phyloP scores from a whole-genome alignment of 2,113 vertebrate genomes.

The Condylura cristata region DNA sequence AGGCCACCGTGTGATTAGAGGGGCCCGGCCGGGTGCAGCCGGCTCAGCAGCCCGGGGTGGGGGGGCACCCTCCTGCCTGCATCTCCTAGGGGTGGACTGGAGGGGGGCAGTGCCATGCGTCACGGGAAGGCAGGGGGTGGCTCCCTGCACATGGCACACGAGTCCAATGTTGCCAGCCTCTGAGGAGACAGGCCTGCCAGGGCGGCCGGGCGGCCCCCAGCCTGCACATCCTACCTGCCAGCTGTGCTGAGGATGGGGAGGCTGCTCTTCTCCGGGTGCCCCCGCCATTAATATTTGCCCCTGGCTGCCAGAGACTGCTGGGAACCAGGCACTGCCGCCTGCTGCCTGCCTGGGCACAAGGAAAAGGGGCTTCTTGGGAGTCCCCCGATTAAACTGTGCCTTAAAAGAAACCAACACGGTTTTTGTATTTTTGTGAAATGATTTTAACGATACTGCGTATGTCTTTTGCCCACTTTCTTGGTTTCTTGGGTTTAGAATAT shows the following conservation, averaged over 20 bases:
- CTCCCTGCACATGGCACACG: neutral
- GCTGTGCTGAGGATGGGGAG: neutral
- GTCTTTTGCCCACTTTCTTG: constrained; percentile 17
- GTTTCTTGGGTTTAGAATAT: constrained; percentile 73
- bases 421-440: constrained; percentile 49
- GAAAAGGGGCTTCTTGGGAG: neutral
- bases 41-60: constrained; percentile 39
- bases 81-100: fast-evolving
- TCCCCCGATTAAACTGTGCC: constrained; percentile 29
- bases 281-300: fast-evolving
- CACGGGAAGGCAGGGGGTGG: neutral
- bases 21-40: constrained; percentile 64
- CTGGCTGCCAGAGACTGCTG: neutral
- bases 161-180: neutral
- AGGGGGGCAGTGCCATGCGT: neutral
- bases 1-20: constrained; percentile 76
- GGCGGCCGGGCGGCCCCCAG: neutral
- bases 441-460: constrained; percentile 24
- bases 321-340: neutral
- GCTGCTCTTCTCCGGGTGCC: neutral
- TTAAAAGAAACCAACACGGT: neutral
- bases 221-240: fast-evolving
- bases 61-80: neutral
- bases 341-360: fast-evolving
- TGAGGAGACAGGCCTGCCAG: neutral